Evolutionary conservation across 2,888 invertebrate genomes (phyloP), one percentile per base, ranked within the genome.

Genomic region (Malachius bipustulatus): DNA sequence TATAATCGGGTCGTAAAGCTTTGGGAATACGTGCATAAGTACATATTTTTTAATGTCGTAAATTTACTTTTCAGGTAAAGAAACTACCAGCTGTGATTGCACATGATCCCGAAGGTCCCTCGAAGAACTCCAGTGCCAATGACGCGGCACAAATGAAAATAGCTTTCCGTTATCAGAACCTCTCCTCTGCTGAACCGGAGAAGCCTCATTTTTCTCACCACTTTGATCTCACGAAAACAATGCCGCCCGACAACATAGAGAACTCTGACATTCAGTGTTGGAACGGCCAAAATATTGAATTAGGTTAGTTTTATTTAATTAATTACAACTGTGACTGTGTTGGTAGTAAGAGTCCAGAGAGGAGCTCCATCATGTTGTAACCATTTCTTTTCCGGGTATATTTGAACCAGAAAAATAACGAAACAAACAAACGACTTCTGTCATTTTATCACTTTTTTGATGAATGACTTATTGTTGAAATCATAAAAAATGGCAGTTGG

Each of bases 131-230:
- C 38, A 40, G 46, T 6, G 39, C 45, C 11, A 38, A 39, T n/a
- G 45, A 56, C 30, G 50, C 63, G 24, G 70, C 73, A 44, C 75
- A 79, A 47, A 77, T 91, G 75, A 79, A 80, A 57, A 91, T 91
- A 57, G 91, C 91, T 1, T 91, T 90, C 83, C 69, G 90, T 39
- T 91, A 91, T 60, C 80, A 84, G 55, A 78, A 83, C 42, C 67
- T 85, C 45, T 72, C 71, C 16, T 66, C 73, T 38, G 65, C 51
- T 48, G 70, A 58, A 16, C 45, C 50, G 29, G 43, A 61, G 63
- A 62, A 55, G 44, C 59, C 62, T 28, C 64, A 60, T 45, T 77
- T 82, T 60, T 84, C 85, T 1, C 84, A 88, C 57, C 76, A 79
- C 54, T 90, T 80, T 64, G 88, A 90, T 64, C 64, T 90, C 14